A percentile compares a stretch with the other conserved stretches of the same genome.
phyloP scores from a whole-genome alignment of 2,113 vertebrate species.

The Oncorhynchus gorbuscha region DNA sequence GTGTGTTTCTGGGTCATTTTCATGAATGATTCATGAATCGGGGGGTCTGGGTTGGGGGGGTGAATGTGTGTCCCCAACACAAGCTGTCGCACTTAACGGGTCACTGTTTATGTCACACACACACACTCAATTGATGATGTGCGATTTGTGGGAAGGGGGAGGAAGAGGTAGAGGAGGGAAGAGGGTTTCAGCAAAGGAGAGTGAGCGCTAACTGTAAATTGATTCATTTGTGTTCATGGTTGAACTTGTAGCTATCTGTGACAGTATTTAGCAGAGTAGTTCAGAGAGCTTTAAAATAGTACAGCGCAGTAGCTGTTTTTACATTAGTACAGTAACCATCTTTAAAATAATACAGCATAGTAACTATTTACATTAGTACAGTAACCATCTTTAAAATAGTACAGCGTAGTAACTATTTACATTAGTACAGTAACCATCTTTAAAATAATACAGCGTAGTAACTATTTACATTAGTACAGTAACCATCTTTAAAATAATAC shows the following conservation, averaged over 20 bases:
- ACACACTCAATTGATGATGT: background rate
- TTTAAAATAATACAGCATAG: too few relatives aligned
- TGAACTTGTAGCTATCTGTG: background rate
- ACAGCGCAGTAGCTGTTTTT: too few relatives aligned
- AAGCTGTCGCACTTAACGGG: constrained; percentile 12
- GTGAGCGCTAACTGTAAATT: background rate
- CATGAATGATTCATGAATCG: background rate
- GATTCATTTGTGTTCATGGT: background rate
- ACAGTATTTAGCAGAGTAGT: background rate
- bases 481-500: too few relatives aligned
- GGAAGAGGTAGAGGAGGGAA: background rate
- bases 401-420: too few relatives aligned
- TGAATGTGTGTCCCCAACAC: background rate
- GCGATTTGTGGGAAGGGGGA: background rate
- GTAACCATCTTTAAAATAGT: too few relatives aligned
- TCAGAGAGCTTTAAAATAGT: background rate
- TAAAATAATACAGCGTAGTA: too few relatives aligned
- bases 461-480: too few relatives aligned
- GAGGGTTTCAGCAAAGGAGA: background rate
- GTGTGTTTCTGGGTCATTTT: too few relatives aligned
- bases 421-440: too few relatives aligned
- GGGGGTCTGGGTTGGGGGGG: background rate
- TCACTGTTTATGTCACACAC: constrained; percentile 1
- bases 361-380: too few relatives aligned
- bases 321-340: too few relatives aligned